Evolutionary conservation across 2,113 vertebrate genomes (phyloP).

Genomic region (Lophotis ruficrista): DNA sequence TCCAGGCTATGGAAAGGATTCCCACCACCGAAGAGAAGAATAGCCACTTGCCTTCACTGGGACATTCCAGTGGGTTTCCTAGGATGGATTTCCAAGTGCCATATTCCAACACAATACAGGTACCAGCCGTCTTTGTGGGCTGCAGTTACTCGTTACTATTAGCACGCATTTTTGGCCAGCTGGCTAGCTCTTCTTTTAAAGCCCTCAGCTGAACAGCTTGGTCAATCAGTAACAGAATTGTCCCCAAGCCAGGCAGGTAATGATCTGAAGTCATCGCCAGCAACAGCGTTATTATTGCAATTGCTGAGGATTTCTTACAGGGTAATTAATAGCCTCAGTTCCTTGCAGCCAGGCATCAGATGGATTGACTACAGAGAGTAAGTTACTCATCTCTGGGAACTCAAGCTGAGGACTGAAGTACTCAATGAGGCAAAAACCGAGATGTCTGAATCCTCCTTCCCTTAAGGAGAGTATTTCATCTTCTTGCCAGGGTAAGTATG

Average conservation of each 20-base stretch:
- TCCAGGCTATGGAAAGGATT: background rate
- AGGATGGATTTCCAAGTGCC: background rate
- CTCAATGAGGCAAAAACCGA: background rate
- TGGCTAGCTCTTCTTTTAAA: background rate
- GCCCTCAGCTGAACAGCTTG: background rate
- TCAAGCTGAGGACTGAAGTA: background rate
- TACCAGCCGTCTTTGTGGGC: background rate
- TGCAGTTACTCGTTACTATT: background rate
- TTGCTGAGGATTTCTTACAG: background rate
- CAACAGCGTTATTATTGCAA: background rate
- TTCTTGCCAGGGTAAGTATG: background rate
- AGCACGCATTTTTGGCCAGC: background rate
- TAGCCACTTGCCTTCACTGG: background rate
- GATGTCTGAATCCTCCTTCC: background rate
- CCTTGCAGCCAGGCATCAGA: background rate
- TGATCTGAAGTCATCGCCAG: background rate
- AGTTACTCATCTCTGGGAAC: background rate
- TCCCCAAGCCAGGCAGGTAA: background rate
- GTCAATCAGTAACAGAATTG: background rate
- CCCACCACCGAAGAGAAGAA: background rate
- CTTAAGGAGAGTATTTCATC: background rate
- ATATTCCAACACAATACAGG: background rate
- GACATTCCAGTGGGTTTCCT: background rate
- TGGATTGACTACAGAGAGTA: background rate
- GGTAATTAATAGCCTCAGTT: background rate